Conservation (phyloP, 1,140 invertebrate species). For the Nomia melanderi region DNA sequence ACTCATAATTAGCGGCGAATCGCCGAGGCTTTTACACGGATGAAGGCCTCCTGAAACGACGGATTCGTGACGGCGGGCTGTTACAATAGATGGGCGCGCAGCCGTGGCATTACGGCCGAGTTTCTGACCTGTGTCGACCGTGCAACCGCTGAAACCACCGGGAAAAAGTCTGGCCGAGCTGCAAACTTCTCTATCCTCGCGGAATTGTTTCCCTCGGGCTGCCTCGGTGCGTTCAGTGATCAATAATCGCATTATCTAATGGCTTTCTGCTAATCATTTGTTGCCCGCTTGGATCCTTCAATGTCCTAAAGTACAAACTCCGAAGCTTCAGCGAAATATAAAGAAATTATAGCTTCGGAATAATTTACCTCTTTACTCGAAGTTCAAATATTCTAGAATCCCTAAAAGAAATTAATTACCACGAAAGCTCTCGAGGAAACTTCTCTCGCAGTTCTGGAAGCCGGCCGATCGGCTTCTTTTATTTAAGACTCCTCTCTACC, state of each 20-base stretch:
- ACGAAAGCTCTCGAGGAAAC: no score
- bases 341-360: no score
- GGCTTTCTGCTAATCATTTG: background rate
- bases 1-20: slow-evolving; percentile 75
- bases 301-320: no score
- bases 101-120: slow-evolving; percentile 47
- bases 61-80: slow-evolving; percentile 67
- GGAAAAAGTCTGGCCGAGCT: slow-evolving; percentile 42
- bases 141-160: slow-evolving; percentile 23
- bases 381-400: no score
- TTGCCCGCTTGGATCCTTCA: no score
- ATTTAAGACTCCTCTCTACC: no score
- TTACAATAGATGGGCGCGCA: slow-evolving; percentile 60
- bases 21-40: slow-evolving; percentile 70
- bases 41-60: slow-evolving; percentile 69
- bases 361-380: no score
- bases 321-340: no score
- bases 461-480: no score
- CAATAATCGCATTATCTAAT: slow-evolving; percentile 10
- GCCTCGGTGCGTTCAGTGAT: background rate
- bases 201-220: slow-evolving; percentile 48
- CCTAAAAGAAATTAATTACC: no score
- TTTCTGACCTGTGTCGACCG: slow-evolving; percentile 39
- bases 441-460: no score
- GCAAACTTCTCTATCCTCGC: slow-evolving; percentile 22